phyloP scores from a whole-genome alignment of 2,888 invertebrate species.

The Ectemnius continuus region DNA sequence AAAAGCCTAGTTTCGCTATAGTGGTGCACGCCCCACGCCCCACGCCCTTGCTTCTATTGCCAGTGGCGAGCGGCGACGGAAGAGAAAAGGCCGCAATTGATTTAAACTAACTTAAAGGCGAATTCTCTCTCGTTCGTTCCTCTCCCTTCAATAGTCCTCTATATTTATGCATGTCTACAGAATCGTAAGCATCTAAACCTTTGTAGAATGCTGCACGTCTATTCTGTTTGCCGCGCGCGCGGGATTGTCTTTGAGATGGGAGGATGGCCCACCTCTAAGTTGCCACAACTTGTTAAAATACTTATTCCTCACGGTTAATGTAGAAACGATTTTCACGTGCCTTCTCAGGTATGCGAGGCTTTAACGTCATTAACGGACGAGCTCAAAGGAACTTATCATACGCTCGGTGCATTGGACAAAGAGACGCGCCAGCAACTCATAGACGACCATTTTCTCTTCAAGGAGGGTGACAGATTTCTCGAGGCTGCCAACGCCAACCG shows the following conservation, averaged over 20 bases:
- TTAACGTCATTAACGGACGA: conserved; percentile 80
- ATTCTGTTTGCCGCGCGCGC: neutral
- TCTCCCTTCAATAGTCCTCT: no score
- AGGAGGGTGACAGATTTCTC: conserved; percentile 81
- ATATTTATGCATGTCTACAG: no score
- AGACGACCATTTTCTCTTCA: conserved; percentile 83
- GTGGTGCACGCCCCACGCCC: no score
- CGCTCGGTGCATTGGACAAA: conserved; percentile 81
- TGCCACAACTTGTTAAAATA: neutral
- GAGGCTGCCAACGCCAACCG: conserved; percentile 82
- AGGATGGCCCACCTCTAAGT: no score
- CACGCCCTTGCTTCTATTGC: neutral
- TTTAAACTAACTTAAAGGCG: no score
- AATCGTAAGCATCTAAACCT: no score
- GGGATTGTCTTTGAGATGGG: neutral
- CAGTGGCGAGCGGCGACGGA: no score
- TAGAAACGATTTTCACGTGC: neutral
- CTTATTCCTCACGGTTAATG: neutral
- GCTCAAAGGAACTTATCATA: conserved; percentile 81
- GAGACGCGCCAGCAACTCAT: conserved; percentile 82
- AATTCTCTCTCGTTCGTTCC: no score
- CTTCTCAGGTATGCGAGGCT: conserved; percentile 49
- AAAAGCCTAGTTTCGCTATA: neutral
- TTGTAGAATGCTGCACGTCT: no score
- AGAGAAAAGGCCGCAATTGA: no score